A percentile compares a stretch with the other conserved stretches of the same genome.
Evolutionary conservation across 2,797 vertebrate genomes (phyloP).

Genomic region (Onychomys torridus): DNA sequence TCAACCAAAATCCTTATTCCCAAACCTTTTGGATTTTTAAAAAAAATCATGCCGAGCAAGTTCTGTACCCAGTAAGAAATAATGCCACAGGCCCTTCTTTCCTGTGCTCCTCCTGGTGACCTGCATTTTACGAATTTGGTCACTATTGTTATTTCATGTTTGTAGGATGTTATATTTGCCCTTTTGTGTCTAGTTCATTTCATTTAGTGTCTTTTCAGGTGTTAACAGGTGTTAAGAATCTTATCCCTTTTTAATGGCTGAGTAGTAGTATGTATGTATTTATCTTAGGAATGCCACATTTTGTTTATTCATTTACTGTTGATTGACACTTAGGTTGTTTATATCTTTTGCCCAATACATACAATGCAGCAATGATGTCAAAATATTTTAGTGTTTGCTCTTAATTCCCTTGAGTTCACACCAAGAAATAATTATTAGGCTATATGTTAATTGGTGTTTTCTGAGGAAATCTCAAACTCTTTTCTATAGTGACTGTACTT

Average conservation of each 20-base stretch:
- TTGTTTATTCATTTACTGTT: neutral
- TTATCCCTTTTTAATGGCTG: neutral
- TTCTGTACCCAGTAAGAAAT: neutral
- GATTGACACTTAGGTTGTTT: neutral
- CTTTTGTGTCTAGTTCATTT: neutral
- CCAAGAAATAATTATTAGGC: neutral
- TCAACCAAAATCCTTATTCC: neutral
- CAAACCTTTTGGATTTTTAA: neutral
- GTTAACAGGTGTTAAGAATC: neutral
- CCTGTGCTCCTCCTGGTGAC: neutral
- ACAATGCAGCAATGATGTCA: neutral
- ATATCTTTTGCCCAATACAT: neutral
- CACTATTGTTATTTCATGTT: neutral
- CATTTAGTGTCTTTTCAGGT: neutral
- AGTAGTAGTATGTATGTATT: neutral
- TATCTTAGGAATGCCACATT: neutral
- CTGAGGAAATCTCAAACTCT: neutral
- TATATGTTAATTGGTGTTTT: neutral
- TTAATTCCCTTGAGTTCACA: neutral
- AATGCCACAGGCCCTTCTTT: neutral
- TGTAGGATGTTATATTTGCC: neutral
- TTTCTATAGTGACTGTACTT: neutral
- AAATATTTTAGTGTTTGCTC: neutral
- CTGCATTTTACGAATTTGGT: neutral
- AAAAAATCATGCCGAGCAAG: neutral